Conservation (phyloP, 1,140 invertebrate species). For the Nasonia longicornis region DNA sequence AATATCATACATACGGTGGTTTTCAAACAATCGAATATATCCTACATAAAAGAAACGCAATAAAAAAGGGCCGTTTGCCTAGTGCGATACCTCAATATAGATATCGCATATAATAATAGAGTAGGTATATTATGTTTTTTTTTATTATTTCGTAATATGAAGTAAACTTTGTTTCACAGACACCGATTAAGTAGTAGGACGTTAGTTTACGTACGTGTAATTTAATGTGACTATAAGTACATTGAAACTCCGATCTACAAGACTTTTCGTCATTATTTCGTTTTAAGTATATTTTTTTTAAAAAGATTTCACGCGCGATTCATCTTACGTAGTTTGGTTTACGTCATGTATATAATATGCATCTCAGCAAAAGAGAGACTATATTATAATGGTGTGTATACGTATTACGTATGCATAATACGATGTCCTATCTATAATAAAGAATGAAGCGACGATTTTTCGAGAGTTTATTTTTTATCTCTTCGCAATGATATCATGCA, state of each 20-base stretch:
- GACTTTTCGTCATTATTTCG: constrained; percentile 34
- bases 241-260: constrained; percentile 44
- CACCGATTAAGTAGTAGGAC: constrained; percentile 52
- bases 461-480: constrained; percentile 10
- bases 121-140: constrained; percentile 33
- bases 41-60: constrained; percentile 13
- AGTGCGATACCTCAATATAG: constrained; percentile 3
- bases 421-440: constrained; percentile 55
- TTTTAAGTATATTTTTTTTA: constrained; percentile 45
- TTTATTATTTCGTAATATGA: constrained; percentile 45
- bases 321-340: constrained; percentile 41
- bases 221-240: constrained; percentile 40
- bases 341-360: constrained; percentile 33
- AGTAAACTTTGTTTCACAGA: constrained; percentile 48
- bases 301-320: constrained; percentile 39
- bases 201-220: constrained; percentile 40
- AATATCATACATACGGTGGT: constrained; percentile 12
- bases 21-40: constrained; percentile 9
- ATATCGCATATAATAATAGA: constrained; percentile 18
- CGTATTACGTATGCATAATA: constrained; percentile 49
- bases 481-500: constrained; percentile 51
- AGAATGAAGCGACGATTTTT: constrained; percentile 43
- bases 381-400: constrained; percentile 30
- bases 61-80: constrained; percentile 10
- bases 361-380: constrained; percentile 39